phyloP scores from a whole-genome alignment of 2,797 vertebrate species.

The Tragelaphus eurycerus region DNA sequence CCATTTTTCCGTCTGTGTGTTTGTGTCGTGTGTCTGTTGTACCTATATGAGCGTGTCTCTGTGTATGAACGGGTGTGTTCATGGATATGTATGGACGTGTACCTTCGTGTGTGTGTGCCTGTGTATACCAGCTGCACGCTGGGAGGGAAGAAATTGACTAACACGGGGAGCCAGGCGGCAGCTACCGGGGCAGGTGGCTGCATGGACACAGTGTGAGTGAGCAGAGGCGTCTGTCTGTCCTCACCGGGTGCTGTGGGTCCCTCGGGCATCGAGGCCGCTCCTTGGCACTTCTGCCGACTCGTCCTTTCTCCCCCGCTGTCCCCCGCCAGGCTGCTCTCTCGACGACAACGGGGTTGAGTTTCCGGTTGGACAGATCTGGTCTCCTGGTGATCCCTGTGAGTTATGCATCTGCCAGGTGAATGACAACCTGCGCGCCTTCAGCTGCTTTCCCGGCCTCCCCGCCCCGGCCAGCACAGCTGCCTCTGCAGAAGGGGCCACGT shows the following conservation, averaged over 20 bases:
- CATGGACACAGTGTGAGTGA: fast-evolving
- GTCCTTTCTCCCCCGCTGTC: not conserved
- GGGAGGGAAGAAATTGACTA: not conserved
- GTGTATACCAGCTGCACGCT: fast-evolving
- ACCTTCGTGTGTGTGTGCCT: not conserved
- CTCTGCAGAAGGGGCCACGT: not conserved
- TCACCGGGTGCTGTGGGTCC: not conserved
- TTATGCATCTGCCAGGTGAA: conserved; percentile 90
- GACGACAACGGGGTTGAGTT: conserved; percentile 87
- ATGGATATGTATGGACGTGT: fast-evolving
- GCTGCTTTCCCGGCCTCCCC: conserved; percentile 47
- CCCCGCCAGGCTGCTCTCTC: conserved; percentile 83
- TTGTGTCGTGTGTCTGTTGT: not conserved
- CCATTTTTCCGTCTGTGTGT: not conserved
- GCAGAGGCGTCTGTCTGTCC: not conserved
- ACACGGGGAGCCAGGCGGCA: not conserved
- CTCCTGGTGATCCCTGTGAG: conserved; percentile 89
- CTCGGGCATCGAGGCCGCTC: fast-evolving
- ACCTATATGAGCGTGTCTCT: not conserved
- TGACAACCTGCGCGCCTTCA: conserved; percentile 83
- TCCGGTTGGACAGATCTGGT: conserved; percentile 89
- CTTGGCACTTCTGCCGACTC: not conserved
- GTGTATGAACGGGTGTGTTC: not conserved
- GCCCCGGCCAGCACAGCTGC: too few species aligned
- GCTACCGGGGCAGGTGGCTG: not conserved